These are phyloP conservation scores for Microplitis deprimator DNA, from an alignment of 2,888 invertebrate genomes.

Conservation along the genomic window DNA sequence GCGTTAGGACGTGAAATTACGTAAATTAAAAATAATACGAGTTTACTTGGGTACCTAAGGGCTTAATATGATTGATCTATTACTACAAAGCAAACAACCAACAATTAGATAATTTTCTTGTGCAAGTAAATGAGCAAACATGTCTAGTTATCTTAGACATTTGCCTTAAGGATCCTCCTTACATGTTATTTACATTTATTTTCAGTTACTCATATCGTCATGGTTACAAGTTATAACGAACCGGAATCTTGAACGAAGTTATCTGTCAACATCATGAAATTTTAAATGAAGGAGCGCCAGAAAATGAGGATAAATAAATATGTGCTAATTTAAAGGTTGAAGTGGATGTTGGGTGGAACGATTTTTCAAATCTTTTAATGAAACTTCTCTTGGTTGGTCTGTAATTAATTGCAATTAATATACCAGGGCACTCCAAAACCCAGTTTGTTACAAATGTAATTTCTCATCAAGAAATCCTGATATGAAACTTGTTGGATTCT, in stretches of 20 bases:
- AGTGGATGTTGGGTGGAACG: neutral
- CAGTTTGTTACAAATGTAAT: too few relatives aligned
- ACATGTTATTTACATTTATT: neutral
- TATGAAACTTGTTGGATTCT: too few relatives aligned
- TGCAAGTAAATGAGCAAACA: neutral
- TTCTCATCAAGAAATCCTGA: too few relatives aligned
- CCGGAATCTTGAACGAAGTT: neutral
- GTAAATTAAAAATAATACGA: neutral
- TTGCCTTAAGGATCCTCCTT: neutral
- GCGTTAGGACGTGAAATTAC: neutral
- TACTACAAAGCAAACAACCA: neutral
- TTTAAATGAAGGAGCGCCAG: neutral
- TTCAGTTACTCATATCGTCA: neutral
- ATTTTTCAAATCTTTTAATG: too few relatives aligned
- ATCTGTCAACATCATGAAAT: neutral
- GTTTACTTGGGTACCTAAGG: neutral
- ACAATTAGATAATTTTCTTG: conserved; percentile 20
- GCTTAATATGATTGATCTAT: conserved; percentile 15
- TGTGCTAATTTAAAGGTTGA: neutral
- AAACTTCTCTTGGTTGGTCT: too few relatives aligned
- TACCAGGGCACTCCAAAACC: too few relatives aligned
- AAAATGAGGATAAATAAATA: neutral
- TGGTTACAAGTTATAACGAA: too few relatives aligned
- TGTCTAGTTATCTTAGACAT: neutral
- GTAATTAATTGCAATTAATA: too few relatives aligned